Percentiles rank a stretch among this genome's conserved stretches.
Conservation (phyloP, 2,797 vertebrate species). For the Typhlichthys eigenmanni region DNA sequence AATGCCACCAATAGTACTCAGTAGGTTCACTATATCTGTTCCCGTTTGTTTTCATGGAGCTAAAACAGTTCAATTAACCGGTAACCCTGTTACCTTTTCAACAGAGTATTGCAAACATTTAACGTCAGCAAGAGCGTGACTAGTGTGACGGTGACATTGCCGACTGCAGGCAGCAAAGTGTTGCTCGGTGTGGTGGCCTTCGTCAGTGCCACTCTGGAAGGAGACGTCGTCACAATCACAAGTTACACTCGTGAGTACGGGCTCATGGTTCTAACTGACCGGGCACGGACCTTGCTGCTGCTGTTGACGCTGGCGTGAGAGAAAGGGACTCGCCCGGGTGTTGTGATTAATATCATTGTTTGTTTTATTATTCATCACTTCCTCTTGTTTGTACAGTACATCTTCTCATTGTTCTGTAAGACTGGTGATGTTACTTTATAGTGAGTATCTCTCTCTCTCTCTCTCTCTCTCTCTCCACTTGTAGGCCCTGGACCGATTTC, state of each 20-base stretch:
- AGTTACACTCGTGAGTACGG: conserved; percentile 40
- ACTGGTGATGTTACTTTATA: not conserved
- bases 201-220: not conserved
- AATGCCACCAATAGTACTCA: rapidly evolving
- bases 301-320: not conserved
- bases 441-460: not conserved
- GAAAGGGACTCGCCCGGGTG: not conserved
- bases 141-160: rapidly evolving
- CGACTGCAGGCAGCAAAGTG: conserved; percentile 4
- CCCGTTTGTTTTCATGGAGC: not conserved
- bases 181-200: conserved; percentile 16
- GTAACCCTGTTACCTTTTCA: not conserved
- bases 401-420: not conserved
- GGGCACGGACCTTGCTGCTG: too few species aligned
- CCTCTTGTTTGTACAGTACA: not conserved
- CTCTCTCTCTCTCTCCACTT: not conserved
- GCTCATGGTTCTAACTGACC: not conserved
- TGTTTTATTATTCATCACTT: too few species aligned
- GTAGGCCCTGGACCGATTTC: conserved; percentile 43
- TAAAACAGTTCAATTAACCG: not conserved
- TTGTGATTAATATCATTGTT: too few species aligned
- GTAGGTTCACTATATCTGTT: conserved; percentile 21
- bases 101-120: rapidly evolving
- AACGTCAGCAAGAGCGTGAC: rapidly evolving
- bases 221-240: rapidly evolving